Evolutionary conservation across 2,888 invertebrate species (phyloP).

Genomic region (Trileptium ribeirensis): DNA sequence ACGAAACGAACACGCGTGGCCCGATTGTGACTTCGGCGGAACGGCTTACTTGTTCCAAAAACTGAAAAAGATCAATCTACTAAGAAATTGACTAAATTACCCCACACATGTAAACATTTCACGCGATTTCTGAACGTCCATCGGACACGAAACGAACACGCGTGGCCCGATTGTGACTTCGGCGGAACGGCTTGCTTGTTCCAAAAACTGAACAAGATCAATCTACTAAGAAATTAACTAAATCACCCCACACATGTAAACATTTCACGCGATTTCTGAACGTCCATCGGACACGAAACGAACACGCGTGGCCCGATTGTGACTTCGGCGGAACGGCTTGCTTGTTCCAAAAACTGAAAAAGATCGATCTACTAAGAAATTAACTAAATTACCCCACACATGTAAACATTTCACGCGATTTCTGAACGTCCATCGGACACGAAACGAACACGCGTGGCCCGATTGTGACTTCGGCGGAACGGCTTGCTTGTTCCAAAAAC

Average conservation of each 20-base stretch:
- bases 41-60: slow-evolving; percentile 78
- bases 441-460: slow-evolving; percentile 66
- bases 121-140: slow-evolving; percentile 64
- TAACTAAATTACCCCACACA: no score
- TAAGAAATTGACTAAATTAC: no score
- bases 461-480: slow-evolving; percentile 89
- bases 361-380: no score
- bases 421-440: slow-evolving; percentile 64
- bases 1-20: slow-evolving; percentile 63
- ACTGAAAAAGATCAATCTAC: slow-evolving; percentile 52
- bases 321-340: slow-evolving; percentile 84
- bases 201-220: slow-evolving; percentile 61
- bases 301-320: slow-evolving; percentile 74
- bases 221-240: no score
- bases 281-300: slow-evolving; percentile 65
- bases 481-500: slow-evolving; percentile 83
- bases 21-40: slow-evolving; percentile 95
- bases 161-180: slow-evolving; percentile 85
- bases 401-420: slow-evolving; percentile 86
- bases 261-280: slow-evolving; percentile 72
- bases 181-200: slow-evolving; percentile 81
- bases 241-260: no score
- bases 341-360: slow-evolving; percentile 71
- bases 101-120: slow-evolving; percentile 99
- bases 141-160: slow-evolving; percentile 64